Evolutionary conservation across 2,113 vertebrate genomes (phyloP).

Genomic region (Cyanistes caeruleus): DNA sequence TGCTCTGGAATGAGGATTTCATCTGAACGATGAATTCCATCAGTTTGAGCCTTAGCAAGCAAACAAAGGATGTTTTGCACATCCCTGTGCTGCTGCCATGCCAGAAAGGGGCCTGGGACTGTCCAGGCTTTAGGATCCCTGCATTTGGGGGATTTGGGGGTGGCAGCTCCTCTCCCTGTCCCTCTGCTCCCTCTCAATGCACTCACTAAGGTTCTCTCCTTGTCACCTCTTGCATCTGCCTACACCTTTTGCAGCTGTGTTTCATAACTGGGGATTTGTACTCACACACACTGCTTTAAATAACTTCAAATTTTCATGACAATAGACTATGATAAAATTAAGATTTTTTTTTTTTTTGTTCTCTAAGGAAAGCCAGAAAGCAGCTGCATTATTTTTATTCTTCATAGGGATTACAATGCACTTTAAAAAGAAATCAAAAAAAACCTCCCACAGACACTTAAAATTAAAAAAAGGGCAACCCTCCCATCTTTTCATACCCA

Average conservation of each 20-base stretch:
- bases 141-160: fast-evolving
- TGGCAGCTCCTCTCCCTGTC: background rate
- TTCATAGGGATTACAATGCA: background rate
- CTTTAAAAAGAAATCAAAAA: fast-evolving
- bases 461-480: background rate
- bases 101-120: too few relatives aligned
- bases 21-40: background rate
- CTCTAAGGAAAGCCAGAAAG: background rate
- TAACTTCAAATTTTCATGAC: conserved; percentile 43
- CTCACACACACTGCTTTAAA: conserved; percentile 18
- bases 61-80: background rate
- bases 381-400: conserved; percentile 6
- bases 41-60: background rate
- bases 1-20: background rate
- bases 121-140: background rate
- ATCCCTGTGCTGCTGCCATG: fast-evolving
- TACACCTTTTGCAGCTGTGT: background rate
- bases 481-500: background rate
- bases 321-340: background rate
- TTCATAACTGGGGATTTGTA: background rate
- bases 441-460: background rate
- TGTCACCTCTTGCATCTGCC: background rate
- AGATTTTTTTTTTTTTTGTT: background rate
- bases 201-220: background rate
- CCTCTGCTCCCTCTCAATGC: background rate